Evolutionary conservation across 2,797 vertebrate species (phyloP).

Genomic region (Agapornis canus): DNA sequence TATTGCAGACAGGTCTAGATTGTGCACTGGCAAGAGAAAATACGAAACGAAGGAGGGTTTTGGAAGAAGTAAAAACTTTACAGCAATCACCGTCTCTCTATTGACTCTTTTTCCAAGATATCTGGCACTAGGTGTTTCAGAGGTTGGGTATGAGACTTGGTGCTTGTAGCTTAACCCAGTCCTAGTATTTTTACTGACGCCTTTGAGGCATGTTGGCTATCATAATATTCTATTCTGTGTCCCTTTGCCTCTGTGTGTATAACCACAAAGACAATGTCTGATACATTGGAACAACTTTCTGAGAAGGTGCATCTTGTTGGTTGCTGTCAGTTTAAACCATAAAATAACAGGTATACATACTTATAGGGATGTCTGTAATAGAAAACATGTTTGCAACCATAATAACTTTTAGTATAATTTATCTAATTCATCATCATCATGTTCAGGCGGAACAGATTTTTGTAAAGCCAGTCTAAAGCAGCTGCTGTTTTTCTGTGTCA

Average conservation of each 20-base stretch:
- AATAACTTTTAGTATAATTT: background rate
- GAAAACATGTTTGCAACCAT: background rate
- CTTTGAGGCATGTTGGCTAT: background rate
- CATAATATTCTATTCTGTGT: background rate
- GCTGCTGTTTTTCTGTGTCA: background rate
- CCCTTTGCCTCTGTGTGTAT: background rate
- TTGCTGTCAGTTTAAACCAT: background rate
- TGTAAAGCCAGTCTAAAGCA: background rate
- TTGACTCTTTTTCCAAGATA: background rate
- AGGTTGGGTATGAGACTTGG: background rate
- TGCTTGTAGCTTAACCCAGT: background rate
- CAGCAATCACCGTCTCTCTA: background rate
- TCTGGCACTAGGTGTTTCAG: background rate
- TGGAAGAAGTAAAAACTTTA: background rate
- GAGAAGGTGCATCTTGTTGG: background rate
- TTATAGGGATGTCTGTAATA: background rate
- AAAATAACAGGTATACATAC: background rate
- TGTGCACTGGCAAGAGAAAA: background rate
- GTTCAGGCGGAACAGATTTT: background rate
- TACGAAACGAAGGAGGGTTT: background rate
- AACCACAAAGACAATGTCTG: background rate
- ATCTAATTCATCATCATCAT: background rate
- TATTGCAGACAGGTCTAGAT: background rate
- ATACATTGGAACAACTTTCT: background rate
- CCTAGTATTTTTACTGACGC: background rate